These are phyloP conservation scores for Myotis vivesi DNA, from an alignment of 2,797 vertebrate species.

Conservation along the genomic window DNA sequence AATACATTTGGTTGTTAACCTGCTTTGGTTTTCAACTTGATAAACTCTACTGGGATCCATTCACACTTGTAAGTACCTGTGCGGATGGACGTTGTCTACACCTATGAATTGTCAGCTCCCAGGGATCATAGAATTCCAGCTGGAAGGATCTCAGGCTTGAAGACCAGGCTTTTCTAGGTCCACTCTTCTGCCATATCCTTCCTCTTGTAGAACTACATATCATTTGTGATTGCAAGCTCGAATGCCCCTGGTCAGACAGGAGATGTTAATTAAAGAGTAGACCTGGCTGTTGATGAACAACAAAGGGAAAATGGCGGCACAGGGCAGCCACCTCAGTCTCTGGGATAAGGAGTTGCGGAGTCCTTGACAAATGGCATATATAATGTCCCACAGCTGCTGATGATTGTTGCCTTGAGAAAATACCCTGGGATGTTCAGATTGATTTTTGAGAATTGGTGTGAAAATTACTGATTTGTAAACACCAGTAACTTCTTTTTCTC, in stretches of 20 bases:
- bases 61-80: not conserved
- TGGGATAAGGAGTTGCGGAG: accelerated
- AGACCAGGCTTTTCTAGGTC: too few relatives aligned
- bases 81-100: accelerated
- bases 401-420: not conserved
- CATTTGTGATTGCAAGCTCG: accelerated
- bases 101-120: accelerated
- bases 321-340: not conserved
- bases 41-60: not conserved
- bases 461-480: not conserved
- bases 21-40: not conserved
- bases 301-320: not conserved
- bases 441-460: not conserved
- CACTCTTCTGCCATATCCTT: not conserved
- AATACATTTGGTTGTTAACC: not conserved
- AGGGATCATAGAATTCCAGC: not conserved
- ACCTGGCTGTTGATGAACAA: not conserved
- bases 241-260: not conserved
- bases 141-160: too few relatives aligned
- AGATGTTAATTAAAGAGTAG: not conserved
- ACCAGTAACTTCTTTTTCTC: not conserved
- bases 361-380: not conserved
- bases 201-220: too few relatives aligned
- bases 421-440: not conserved
- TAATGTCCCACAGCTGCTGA: not conserved